Percentiles rank a stretch among this genome's conserved stretches.
phyloP scores from a whole-genome alignment of 1,140 invertebrate species.

The Philotrypesis tridentata region DNA sequence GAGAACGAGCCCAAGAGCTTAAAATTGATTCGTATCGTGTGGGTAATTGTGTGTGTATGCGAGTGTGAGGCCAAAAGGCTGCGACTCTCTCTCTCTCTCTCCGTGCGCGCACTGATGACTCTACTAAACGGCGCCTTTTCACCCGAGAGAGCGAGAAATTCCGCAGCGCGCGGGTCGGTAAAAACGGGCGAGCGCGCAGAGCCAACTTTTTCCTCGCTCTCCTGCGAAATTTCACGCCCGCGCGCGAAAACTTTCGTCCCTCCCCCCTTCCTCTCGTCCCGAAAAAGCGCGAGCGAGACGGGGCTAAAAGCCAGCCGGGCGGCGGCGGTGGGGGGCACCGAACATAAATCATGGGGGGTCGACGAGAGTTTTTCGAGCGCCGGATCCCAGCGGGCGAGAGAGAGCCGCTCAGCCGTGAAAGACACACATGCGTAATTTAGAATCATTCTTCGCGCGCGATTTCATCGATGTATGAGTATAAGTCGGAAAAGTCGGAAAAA shows the following conservation, averaged over 20 bases:
- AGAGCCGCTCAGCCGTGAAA: slow-evolving; percentile 13
- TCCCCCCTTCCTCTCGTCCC: no score
- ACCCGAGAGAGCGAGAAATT: not conserved
- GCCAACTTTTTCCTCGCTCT: not conserved
- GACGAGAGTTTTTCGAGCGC: slow-evolving; percentile 5
- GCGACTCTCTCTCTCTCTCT: no score
- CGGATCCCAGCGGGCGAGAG: not conserved
- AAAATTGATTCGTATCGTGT: not conserved
- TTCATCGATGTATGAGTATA: no score
- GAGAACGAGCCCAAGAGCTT: not conserved
- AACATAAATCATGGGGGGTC: slow-evolving; percentile 36
- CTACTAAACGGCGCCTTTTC: no score
- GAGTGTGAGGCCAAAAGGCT: no score
- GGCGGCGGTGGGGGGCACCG: no score
- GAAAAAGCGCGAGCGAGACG: not conserved
- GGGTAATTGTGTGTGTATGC: no score
- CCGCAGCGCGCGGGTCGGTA: no score
- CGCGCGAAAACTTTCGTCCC: not conserved
- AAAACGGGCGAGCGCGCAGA: no score
- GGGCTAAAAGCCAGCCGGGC: not conserved
- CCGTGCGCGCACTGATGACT: no score
- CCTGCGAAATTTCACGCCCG: not conserved
- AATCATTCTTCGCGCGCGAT: not conserved
- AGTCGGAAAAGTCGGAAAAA: not conserved
- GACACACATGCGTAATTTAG: not conserved